Conservation (phyloP, 2,888 invertebrate species). For the Sicus ferrugineus region DNA sequence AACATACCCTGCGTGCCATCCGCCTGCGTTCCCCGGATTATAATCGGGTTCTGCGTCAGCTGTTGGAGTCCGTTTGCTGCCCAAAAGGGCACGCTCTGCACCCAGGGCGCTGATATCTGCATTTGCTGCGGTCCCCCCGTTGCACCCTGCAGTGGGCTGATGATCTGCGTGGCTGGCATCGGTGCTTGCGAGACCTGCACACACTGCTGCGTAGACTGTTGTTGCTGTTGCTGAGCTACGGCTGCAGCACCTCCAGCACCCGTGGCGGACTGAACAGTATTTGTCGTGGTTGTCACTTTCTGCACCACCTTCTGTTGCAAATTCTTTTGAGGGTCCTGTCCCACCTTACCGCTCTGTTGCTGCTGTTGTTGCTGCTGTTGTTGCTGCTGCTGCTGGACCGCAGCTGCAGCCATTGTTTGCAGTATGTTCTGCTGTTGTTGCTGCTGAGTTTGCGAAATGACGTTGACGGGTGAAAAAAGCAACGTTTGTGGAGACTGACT, state of each 20-base stretch:
- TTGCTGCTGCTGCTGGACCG: slow-evolving; percentile 53
- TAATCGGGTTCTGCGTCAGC: slow-evolving; percentile 81
- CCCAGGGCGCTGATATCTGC: slow-evolving; percentile 82
- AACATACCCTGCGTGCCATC: slow-evolving; percentile 80
- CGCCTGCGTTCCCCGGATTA: slow-evolving; percentile 77
- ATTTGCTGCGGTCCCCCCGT: slow-evolving; percentile 71
- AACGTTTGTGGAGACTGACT: slow-evolving; percentile 81
- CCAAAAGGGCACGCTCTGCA: slow-evolving; percentile 79
- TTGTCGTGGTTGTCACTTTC: slow-evolving; percentile 65
- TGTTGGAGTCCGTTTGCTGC: slow-evolving; percentile 74
- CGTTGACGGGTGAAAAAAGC: slow-evolving; percentile 70
- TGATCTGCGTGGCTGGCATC: slow-evolving; percentile 77
- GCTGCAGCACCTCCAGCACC: slow-evolving; percentile 61
- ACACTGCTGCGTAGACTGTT: slow-evolving; percentile 72
- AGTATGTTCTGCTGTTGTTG: slow-evolving; percentile 65
- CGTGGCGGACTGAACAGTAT: slow-evolving; percentile 56
- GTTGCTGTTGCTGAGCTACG: slow-evolving; percentile 52
- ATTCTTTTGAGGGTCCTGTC: slow-evolving; percentile 55
- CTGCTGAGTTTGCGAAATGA: slow-evolving; percentile 60
- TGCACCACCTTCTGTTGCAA: slow-evolving; percentile 68
- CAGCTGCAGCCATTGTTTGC: slow-evolving; percentile 56
- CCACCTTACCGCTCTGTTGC: slow-evolving; percentile 45
- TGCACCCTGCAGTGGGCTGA: slow-evolving; percentile 75
- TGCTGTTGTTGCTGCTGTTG: slow-evolving; percentile 54
- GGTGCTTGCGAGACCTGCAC: slow-evolving; percentile 75